phyloP scores from a whole-genome alignment of 2,113 vertebrate genomes.

The Misgurnus mizolepis region DNA sequence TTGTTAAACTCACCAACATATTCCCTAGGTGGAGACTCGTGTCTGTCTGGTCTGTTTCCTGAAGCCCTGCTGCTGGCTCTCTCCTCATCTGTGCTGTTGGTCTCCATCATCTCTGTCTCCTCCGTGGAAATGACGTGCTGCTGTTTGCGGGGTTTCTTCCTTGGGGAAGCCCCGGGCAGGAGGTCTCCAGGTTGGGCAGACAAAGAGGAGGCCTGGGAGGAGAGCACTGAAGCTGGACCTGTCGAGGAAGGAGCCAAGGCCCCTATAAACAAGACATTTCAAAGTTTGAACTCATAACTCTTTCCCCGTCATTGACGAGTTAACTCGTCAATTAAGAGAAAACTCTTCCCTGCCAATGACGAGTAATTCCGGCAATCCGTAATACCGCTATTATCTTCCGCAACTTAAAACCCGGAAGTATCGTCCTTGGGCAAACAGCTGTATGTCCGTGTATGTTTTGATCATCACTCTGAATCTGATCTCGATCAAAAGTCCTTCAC shows the following conservation, averaged over 20 bases:
- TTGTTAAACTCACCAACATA: slow-evolving; percentile 84
- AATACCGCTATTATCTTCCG: too few species aligned
- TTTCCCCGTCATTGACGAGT: too few species aligned
- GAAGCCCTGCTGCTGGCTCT: slow-evolving; percentile 83
- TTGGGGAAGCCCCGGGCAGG: slow-evolving; percentile 90
- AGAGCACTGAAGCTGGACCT: slow-evolving; percentile 75
- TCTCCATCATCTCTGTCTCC: slow-evolving; percentile 98
- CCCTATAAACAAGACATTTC: slow-evolving; percentile 47
- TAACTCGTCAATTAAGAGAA: too few species aligned
- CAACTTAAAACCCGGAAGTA: too few species aligned
- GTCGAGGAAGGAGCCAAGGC: slow-evolving; percentile 56
- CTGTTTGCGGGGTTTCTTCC: slow-evolving; percentile 98
- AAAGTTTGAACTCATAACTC: neutral
- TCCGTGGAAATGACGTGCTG: slow-evolving; percentile 97
- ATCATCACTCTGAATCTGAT: too few species aligned
- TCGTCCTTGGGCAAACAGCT: too few species aligned
- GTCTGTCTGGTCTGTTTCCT: slow-evolving; percentile 84
- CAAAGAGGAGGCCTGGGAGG: slow-evolving; percentile 74
- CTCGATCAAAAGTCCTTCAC: too few species aligned
- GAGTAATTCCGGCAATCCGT: too few species aligned
- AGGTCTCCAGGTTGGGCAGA: slow-evolving; percentile 82
- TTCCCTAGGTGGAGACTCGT: slow-evolving; percentile 94
- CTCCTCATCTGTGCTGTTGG: slow-evolving; percentile 97
- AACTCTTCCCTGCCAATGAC: too few species aligned
- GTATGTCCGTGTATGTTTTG: too few species aligned